Base-by-base conservation (phyloP, 2,888 invertebrate genomes). In the Cryptocephalus moraei region DNA sequence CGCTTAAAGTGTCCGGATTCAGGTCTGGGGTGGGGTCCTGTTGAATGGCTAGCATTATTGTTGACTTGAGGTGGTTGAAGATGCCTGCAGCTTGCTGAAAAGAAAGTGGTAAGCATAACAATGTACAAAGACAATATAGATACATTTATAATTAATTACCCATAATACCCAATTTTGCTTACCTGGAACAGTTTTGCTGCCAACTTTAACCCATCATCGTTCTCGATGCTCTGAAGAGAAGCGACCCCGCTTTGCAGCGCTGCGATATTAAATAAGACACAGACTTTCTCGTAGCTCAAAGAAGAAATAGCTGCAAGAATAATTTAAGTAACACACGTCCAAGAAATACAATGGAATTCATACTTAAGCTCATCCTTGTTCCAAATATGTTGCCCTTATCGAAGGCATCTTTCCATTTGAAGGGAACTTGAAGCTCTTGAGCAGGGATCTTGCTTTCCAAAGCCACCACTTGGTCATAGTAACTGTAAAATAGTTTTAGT, bases 341-440 rank as follows among this genome's bases (percentile, higher is more conserved):
- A 4, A 6, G 4, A 4, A 36, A 36, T 36, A 6, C 36, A 36
- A 36, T 4, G 6, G 12, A 4, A 4, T 36, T 36, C 84, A 78
- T 79, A 95, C 95, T 93, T 55, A 95, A 74, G 67, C 91, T 92
- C 66, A 90, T 86, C 68, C 90, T 81, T 50, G 91, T 91, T 50
- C 91, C 90, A 73, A 97, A 95, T 59, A 97, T 81, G 8, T 91
- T 87, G 45, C 92, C 92, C 65, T 91, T 91, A 69, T 96, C 95
- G 67, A 99, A 99, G 0, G 97, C 96, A 81, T 97, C 96, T 72
- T 95, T 95, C 97, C 99, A 99, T 71, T 97, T 99, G 73, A 99
- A 99, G 4, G 93, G 90, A 55, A 96, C 90, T 69, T 91, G 90
- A 46, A 97, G 83, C 71, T 97, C 96, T 59, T 91, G 85, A 1